These are phyloP conservation scores for Melanotaenia pygmaea DNA, from an alignment of 2,797 vertebrate genomes.

Conservation along the genomic window DNA sequence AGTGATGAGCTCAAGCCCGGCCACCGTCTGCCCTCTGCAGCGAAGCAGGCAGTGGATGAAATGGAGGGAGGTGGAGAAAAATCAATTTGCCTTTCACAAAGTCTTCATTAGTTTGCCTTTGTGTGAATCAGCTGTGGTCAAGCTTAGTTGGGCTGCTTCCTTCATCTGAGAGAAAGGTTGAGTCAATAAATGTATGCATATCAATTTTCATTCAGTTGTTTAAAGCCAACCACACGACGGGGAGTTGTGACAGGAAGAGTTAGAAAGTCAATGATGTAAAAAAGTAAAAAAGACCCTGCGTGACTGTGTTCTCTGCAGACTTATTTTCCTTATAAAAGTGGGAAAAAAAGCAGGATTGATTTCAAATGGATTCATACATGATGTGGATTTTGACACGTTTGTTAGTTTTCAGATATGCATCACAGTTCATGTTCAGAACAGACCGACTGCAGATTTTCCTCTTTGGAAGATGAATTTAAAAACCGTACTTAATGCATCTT, in stretches of 20 bases:
- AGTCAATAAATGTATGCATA: slow-evolving; percentile 57
- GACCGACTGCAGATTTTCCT: background rate
- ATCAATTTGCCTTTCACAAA: slow-evolving; percentile 76
- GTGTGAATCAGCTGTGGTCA: slow-evolving; percentile 69
- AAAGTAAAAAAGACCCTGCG: background rate
- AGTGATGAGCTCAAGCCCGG: slow-evolving; percentile 53
- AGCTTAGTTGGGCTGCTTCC: slow-evolving; percentile 63
- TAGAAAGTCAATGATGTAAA: background rate
- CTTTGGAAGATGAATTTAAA: background rate
- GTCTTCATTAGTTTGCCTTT: slow-evolving; percentile 79
- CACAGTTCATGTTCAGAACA: background rate
- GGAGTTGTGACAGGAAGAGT: slow-evolving; percentile 10
- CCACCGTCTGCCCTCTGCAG: slow-evolving; percentile 15
- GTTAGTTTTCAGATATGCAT: background rate
- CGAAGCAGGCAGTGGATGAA: slow-evolving; percentile 21
- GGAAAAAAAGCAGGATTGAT: background rate
- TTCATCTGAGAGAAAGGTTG: slow-evolving; percentile 71
- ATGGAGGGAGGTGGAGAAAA: slow-evolving; percentile 53
- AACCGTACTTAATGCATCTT: background rate
- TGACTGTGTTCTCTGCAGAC: background rate
- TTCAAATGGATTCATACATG: slow-evolving; percentile 4
- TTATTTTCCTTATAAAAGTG: slow-evolving; percentile 4
- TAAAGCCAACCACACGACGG: background rate
- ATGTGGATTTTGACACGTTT: background rate
- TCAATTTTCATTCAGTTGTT: slow-evolving; percentile 32